Conservation (phyloP, 2,797 vertebrate species). For the Malacoraja senta region DNA sequence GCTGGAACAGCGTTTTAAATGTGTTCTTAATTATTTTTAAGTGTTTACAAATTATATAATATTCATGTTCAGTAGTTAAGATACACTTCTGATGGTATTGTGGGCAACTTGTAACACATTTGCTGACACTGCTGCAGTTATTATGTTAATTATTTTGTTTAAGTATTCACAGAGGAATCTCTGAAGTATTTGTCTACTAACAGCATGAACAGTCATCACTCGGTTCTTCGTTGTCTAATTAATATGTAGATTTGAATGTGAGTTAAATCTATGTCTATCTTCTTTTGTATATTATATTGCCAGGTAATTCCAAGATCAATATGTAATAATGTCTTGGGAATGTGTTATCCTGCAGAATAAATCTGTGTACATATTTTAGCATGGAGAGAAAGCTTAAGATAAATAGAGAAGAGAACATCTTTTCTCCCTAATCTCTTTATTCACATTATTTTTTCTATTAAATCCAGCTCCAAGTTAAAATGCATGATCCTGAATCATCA, state of each 20-base stretch:
- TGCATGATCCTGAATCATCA: neutral
- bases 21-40: too few species aligned
- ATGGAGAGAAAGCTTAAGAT: neutral
- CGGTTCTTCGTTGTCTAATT: neutral
- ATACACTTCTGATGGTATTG: neutral
- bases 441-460: neutral
- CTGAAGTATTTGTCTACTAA: neutral
- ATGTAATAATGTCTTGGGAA: neutral
- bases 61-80: neutral
- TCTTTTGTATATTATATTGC: neutral
- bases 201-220: neutral
- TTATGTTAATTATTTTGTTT: constrained; percentile 8
- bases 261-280: neutral
- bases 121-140: neutral
- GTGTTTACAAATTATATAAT: neutral
- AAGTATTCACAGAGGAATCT: constrained; percentile 1
- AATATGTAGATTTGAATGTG: neutral
- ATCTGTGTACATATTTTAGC: neutral
- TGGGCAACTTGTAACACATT: neutral
- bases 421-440: neutral
- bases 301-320: neutral
- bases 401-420: neutral
- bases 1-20: too few species aligned
- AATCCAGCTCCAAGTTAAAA: neutral
- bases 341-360: neutral